Evolutionary conservation across 2,888 invertebrate genomes (phyloP), one percentile per base, ranked within the genome.

Genomic region (Drosophila quasianomalipes): DNA sequence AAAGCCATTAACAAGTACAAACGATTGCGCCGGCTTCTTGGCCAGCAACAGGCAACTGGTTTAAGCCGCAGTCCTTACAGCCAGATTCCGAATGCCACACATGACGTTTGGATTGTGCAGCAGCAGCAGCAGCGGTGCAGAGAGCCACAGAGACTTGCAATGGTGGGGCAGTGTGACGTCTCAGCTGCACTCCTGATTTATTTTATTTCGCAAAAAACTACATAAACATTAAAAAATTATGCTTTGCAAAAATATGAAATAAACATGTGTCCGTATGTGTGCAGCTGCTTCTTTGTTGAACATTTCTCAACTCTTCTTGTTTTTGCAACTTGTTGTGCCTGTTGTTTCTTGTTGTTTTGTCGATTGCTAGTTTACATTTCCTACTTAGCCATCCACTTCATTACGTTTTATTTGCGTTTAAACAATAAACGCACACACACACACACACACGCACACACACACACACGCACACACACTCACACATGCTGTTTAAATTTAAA

Each of bases 1-100:
- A 87, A 87, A 87, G 73, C 85, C 89, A 87, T 87, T 87, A 87
- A 87, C 87, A 89, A 87, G 87, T 89, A 87, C 87, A 87, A 87
- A 87, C 87, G 89, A 89, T 88, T 85, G 82, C 76, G 85, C 85
- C 85, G 84, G 73, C 78, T 75, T 37, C 76, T 77, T 64, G 64
- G 81, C 64, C 72, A 58, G 68, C 52, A 55, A 68, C 68, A 49
- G 61, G 69, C 64, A 83, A 83, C 84, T 74, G 84, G 83, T 83
- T 83, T 76, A 60, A 52, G 64, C 65, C 64, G 64, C 74, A 76
- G 67, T 70, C 73, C 70, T 74, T 55, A 67, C 47, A 74, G 44
- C 68, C 16, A 26, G 47, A 47, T 47, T 47, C 31, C 70, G 77
- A 83, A 85, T 88, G 89, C 86, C 86, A 86, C 86, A 89, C 86